Evolutionary conservation across 2,797 vertebrate species (phyloP), one percentile per base, ranked within the genome.

Genomic region (Phrynocephalus vlangalii): DNA sequence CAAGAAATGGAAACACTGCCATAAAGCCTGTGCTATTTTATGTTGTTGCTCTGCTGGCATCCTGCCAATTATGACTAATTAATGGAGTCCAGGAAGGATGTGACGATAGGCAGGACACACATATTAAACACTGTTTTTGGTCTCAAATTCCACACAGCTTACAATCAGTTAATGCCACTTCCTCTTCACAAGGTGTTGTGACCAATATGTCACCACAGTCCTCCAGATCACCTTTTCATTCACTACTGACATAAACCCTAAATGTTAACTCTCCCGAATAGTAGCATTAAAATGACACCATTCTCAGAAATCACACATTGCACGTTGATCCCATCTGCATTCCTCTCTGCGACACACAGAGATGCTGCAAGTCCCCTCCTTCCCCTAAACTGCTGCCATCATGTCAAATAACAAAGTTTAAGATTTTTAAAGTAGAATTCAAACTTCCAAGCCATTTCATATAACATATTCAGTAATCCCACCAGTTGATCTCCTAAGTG

Each of bases 111-210:
- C 10, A 28, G 60, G 52, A 44, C 6, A 20, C 22, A 18, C n/a
- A 67, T 48, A 56, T 60, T 80, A 60, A 10, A n/a, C 2, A 7
- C 22, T 85, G 63, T 67, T 44, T 28, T 13, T 22, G 13, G 11
- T 30, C 20, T 24, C 72, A 68, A 56, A 77, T 77, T 83, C 60
- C 80, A 77, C n/a, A 76, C 76, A 76, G 22, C 28, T 87, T 26
- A 83, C 77, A 82, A 20, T 50, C 83, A 30, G 66, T 30, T n/a
- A 90, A 80, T 71, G 77, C 48, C 20, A 81, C 16, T 80, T 76
- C 30, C 86, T 50, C 81, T 71, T 16, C 18, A 26, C 18, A 52
- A 75, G 88, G 89, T 79, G n/a, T 67, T 28, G 72, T 38, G 38
- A 1, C 63, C 28, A 82, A 85, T 56, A 56, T 50, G 30, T 52